Conservation (phyloP, 1,140 invertebrate species). For the Calliphora vicina region DNA sequence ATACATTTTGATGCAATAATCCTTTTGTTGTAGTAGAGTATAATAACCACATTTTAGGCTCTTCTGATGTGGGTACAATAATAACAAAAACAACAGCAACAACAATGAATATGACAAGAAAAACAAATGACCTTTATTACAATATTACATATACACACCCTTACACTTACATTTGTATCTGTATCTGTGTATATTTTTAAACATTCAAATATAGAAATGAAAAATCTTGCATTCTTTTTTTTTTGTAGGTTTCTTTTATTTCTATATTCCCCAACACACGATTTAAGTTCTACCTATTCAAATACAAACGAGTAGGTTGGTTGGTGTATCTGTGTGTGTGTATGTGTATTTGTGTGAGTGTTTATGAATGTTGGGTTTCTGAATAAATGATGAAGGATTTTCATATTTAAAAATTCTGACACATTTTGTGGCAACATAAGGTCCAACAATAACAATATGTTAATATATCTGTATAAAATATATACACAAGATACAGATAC, state of each 20-base stretch:
- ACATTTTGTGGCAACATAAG: constrained; percentile 33
- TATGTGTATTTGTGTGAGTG: neutral
- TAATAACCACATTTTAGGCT: constrained; percentile 22
- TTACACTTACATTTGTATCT: too few relatives aligned
- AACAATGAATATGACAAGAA: neutral
- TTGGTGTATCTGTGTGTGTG: neutral
- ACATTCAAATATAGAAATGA: too few relatives aligned
- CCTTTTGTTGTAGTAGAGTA: constrained; percentile 25
- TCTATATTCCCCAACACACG: too few relatives aligned
- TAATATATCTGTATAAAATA: neutral
- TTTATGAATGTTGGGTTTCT: neutral
- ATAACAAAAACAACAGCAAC: neutral
- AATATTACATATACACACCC: neutral
- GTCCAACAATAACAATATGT: constrained; percentile 3
- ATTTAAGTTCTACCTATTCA: too few relatives aligned
- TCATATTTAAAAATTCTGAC: constrained; percentile 10
- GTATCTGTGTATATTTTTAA: too few relatives aligned
- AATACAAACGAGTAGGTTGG: too few relatives aligned
- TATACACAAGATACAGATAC: neutral
- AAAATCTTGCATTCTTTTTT: too few relatives aligned
- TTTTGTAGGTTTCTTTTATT: too few relatives aligned
- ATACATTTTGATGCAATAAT: constrained; percentile 31
- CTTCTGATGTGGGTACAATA: constrained; percentile 2
- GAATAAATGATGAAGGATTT: constrained; percentile 1
- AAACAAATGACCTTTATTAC: neutral